phyloP scores from a whole-genome alignment of 2,113 vertebrate genomes.

The Forbesichthys papilliferus region DNA sequence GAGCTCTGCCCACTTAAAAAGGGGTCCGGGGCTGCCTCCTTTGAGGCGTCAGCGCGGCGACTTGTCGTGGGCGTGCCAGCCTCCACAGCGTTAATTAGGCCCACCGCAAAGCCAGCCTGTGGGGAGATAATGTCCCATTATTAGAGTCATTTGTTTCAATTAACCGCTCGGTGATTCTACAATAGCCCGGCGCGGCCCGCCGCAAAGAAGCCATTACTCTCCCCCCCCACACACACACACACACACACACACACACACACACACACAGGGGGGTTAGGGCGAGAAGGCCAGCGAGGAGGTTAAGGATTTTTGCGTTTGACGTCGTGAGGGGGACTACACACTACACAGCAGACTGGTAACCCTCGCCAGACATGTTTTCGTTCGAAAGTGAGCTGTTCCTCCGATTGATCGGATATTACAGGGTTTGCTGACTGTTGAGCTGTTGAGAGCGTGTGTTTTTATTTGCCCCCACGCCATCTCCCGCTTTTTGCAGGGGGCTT shows the following conservation, averaged over 20 bases:
- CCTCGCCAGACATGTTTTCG: too few relatives aligned
- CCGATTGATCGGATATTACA: conserved; percentile 19
- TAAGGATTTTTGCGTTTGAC: conserved; percentile 53
- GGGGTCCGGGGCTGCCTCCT: conserved; percentile 75
- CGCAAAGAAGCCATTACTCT: conserved; percentile 87
- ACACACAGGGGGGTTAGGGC: conserved; percentile 51
- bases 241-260: background rate
- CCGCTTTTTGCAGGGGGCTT: conserved; percentile 33
- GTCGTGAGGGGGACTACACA: conserved; percentile 2
- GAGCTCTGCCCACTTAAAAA: conserved; percentile 50
- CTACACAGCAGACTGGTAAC: too few relatives aligned
- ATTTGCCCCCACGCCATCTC: too few relatives aligned
- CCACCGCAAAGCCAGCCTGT: conserved; percentile 90
- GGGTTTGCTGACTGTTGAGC: conserved; percentile 37
- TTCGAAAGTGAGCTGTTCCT: too few relatives aligned
- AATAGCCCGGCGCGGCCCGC: conserved; percentile 90
- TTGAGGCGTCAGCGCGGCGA: conserved; percentile 91
- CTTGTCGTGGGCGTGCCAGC: conserved; percentile 77
- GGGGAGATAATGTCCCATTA: conserved; percentile 96
- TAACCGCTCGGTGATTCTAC: conserved; percentile 97
- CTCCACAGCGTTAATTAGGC: conserved; percentile 93
- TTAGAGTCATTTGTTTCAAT: conserved; percentile 99
- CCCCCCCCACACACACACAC: conserved; percentile 83
- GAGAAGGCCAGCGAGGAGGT: conserved; percentile 38
- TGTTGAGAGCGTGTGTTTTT: conserved; percentile 31